Evolutionary conservation across 2,888 invertebrate species (phyloP), one percentile per base, ranked within the genome.

Genomic region (Eulithis prunata): DNA sequence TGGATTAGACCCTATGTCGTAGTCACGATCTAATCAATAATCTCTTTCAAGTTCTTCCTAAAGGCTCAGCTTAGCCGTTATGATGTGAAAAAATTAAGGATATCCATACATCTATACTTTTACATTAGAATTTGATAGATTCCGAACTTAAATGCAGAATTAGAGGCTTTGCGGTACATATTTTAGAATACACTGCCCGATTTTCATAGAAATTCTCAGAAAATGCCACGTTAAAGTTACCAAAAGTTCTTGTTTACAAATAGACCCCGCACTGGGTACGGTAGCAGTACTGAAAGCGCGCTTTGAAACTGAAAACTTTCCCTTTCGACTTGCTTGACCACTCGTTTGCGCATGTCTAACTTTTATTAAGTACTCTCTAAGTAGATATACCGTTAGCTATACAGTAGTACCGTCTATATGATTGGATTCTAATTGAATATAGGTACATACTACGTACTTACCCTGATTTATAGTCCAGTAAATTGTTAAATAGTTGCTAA

Each of bases 261-360:
- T 57, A 32, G n/a, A 43, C 7, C 14, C 10, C 41, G 36, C 46
- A 11, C 32, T n/a, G 36, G 32, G 56, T n/a, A 61, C 57, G 57
- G 46, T 54, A 58, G 51, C 45, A 11, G 8, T 53, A 38, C 65
- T 63, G 73, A 72, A 83, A 78, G 78, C 76, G 74, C 73, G 73
- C 75, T 65, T 56, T 75, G 59, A 71, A 72, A 86, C 86, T 85
- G 80, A 83, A 81, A 78, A 82, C 72, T 81, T 85, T 86, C 84
- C 77, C 80, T 78, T 75, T 77, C 81, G 73, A 76, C 11, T 74
- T 70, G 67, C 69, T 71, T 73, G 70, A 55, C 67, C 69, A 66
- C 64, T 66, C 68, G 69, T 74, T 69, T 79, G 83, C 86, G 86
- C 86, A 85, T 84, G 68, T 49, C 61, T 14, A 28, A 14, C 21